Conservation (phyloP, 2,797 vertebrate species). For the Euthynnus affinis region DNA sequence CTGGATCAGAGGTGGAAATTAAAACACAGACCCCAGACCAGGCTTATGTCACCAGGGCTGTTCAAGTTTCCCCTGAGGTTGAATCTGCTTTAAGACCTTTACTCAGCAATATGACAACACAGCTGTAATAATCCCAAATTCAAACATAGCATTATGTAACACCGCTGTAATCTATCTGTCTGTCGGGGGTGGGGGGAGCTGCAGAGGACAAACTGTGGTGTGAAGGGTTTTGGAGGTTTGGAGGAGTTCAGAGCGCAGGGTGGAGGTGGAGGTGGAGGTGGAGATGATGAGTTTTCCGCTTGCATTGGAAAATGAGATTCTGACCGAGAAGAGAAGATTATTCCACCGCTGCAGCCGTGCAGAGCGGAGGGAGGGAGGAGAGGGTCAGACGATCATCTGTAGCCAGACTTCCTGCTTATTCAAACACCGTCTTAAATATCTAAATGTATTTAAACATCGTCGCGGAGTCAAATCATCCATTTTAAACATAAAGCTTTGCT, state of each 20-base stretch:
- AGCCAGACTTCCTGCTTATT: background rate
- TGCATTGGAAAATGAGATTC: constrained; percentile 43
- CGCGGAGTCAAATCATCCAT: background rate
- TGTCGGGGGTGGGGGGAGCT: background rate
- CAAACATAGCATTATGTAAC: background rate
- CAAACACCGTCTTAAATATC: background rate
- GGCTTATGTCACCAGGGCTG: background rate
- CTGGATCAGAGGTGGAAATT: background rate
- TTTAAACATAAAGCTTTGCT: background rate
- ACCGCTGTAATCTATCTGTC: background rate
- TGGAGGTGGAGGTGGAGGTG: constrained; percentile 23
- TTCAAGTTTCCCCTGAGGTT: background rate
- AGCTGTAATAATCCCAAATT: background rate
- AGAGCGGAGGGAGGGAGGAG: background rate
- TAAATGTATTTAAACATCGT: background rate
- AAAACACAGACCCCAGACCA: constrained; percentile 7
- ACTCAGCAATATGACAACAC: background rate
- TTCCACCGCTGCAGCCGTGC: background rate
- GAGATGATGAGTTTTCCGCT: constrained; percentile 35
- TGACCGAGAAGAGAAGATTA: constrained; percentile 34
- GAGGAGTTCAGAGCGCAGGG: too few species aligned
- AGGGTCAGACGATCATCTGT: background rate
- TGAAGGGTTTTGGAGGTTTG: constrained; percentile 28
- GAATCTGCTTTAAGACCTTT: background rate
- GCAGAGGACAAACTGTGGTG: background rate